These are phyloP conservation scores for Camelus bactrianus DNA, from an alignment of 2,113 vertebrate genomes.

Conservation along the genomic window DNA sequence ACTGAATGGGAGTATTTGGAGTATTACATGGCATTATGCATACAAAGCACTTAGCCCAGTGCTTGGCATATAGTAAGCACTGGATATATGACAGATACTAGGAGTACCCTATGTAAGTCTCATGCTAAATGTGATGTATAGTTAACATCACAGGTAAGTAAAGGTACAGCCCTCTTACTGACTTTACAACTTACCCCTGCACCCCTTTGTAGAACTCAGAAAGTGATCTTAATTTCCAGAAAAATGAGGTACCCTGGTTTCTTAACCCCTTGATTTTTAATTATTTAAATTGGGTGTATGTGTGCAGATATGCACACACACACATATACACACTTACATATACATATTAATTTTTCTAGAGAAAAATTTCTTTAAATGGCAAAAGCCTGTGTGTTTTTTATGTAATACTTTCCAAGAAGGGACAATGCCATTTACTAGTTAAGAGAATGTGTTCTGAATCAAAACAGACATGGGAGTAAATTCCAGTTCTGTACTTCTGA, in stretches of 20 bases:
- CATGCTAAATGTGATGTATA: neutral
- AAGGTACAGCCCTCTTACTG: neutral
- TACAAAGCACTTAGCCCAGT: neutral
- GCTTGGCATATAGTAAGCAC: neutral
- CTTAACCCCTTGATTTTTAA: neutral
- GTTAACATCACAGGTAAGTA: neutral
- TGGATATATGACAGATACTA: neutral
- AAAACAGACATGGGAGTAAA: neutral
- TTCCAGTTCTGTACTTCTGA: neutral
- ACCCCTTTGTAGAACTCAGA: neutral
- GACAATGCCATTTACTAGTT: neutral
- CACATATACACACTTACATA: neutral
- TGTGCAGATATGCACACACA: neutral
- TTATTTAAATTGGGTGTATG: neutral
- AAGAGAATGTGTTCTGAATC: constrained; percentile 34
- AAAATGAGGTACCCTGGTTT: neutral
- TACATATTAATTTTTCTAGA: constrained; percentile 5
- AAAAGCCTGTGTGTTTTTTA: neutral
- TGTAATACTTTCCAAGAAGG: constrained; percentile 8
- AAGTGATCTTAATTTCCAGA: neutral
- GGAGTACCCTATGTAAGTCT: neutral
- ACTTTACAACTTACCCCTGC: neutral
- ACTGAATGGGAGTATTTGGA: neutral
- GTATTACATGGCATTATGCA: neutral
- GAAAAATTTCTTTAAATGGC: neutral